These are phyloP conservation scores for Leptopterna dolabrata DNA, from an alignment of 2,888 invertebrate species.

Conservation along the genomic window DNA sequence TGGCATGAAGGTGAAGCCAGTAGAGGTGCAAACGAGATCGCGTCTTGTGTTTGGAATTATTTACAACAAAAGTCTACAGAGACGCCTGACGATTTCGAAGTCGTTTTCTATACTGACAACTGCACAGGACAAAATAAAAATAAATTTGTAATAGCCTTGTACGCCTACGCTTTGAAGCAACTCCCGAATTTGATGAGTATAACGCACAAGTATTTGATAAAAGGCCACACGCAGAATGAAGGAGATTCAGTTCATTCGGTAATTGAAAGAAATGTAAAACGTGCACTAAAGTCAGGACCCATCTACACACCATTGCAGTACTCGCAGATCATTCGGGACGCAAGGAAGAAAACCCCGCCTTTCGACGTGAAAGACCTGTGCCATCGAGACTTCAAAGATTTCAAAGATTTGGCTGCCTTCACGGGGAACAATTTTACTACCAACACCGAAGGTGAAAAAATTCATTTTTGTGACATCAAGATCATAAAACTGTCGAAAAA, in stretches of 20 bases:
- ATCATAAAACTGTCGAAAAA: not conserved
- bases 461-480: not conserved
- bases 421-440: not conserved
- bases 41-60: slow-evolving; percentile 60
- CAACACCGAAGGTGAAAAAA: not conserved
- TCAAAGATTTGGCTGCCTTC: not conserved
- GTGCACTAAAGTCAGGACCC: not conserved
- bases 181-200: slow-evolving; percentile 54
- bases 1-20: slow-evolving; percentile 62
- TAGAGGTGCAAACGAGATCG: slow-evolving; percentile 59
- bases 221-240: slow-evolving; percentile 64
- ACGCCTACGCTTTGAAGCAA: slow-evolving; percentile 15
- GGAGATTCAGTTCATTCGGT: slow-evolving; percentile 62
- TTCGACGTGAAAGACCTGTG: not conserved
- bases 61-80: slow-evolving; percentile 6
- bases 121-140: slow-evolving; percentile 62
- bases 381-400: not conserved
- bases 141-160: slow-evolving; percentile 48
- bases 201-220: slow-evolving; percentile 64
- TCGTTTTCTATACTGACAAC: slow-evolving; percentile 29
- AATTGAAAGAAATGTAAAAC: slow-evolving; percentile 61
- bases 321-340: not conserved
- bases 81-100: not conserved
- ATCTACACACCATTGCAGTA: not conserved
- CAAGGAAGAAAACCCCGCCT: not conserved